Percentiles rank a stretch among this genome's conserved stretches.
phyloP scores from a whole-genome alignment of 2,888 invertebrate genomes.

The Lypha dubia region DNA sequence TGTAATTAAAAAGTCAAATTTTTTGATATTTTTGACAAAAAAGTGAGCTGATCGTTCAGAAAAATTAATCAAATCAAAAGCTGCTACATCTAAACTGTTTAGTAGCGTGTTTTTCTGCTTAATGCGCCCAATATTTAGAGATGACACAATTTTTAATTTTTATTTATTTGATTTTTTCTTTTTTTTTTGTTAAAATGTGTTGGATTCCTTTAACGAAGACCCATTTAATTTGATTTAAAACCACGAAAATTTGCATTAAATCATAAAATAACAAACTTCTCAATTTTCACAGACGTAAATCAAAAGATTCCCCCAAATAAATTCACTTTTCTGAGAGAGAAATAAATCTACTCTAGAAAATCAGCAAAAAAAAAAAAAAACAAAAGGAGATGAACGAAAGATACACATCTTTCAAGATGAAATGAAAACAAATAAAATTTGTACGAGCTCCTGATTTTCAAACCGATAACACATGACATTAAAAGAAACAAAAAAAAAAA shows the following conservation, averaged over 20 bases:
- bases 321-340: slow-evolving; percentile 57
- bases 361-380: too few relatives aligned
- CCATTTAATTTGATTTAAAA: slow-evolving; percentile 68
- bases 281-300: slow-evolving; percentile 72
- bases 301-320: slow-evolving; percentile 65
- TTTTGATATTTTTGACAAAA: too few relatives aligned
- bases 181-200: background rate
- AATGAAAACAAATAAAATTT: slow-evolving; percentile 68
- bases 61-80: too few relatives aligned
- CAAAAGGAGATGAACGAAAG: slow-evolving; percentile 41
- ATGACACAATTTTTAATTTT: too few relatives aligned
- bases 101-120: too few relatives aligned
- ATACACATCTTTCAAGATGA: slow-evolving; percentile 62
- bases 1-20: too few relatives aligned
- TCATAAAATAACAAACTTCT: slow-evolving; percentile 66
- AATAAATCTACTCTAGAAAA: slow-evolving; percentile 49
- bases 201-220: slow-evolving; percentile 30
- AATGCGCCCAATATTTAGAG: too few relatives aligned
- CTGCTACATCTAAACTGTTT: too few relatives aligned
- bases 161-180: too few relatives aligned
- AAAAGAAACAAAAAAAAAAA: slow-evolving; percentile 44
- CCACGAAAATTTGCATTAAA: slow-evolving; percentile 60
- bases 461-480: slow-evolving; percentile 72
- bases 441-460: slow-evolving; percentile 71
- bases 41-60: too few relatives aligned